Percentiles rank a stretch among this genome's conserved stretches.
Evolutionary conservation across 2,888 invertebrate genomes (phyloP).

Genomic region (Diarsia dahlii): DNA sequence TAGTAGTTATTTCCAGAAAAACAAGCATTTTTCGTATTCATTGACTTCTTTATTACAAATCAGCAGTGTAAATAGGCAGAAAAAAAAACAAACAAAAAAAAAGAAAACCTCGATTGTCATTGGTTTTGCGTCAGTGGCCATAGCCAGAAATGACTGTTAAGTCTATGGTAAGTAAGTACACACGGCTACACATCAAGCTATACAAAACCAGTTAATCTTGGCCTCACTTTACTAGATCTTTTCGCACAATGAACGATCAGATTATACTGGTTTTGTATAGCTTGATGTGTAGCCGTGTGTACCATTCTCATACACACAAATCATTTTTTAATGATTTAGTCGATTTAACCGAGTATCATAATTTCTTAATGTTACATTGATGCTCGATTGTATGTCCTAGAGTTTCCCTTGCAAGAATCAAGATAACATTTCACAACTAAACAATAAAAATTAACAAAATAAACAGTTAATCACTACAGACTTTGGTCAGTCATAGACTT

Average conservation of each 20-base stretch:
- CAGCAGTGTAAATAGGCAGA: neutral
- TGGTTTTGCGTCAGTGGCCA: neutral
- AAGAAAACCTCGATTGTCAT: neutral
- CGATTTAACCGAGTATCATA: constrained; percentile 7
- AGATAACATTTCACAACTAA: constrained; percentile 6
- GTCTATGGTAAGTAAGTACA: constrained; percentile 17
- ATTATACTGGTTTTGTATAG: too few species aligned
- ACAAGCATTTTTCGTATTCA: constrained; percentile 8
- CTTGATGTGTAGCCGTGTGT: too few species aligned
- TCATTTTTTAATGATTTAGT: constrained; percentile 46
- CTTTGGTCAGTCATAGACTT: neutral
- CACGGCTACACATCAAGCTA: too few species aligned
- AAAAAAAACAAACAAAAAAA: neutral
- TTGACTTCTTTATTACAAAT: constrained; percentile 9
- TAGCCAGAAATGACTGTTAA: neutral
- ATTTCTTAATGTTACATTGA: too few species aligned
- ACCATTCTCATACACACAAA: constrained; percentile 4
- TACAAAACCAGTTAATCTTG: too few species aligned
- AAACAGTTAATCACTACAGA: neutral
- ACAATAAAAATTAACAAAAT: neutral
- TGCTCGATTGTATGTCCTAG: neutral
- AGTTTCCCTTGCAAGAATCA: neutral
- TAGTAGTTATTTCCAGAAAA: neutral
- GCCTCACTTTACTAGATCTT: too few species aligned
- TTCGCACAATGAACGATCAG: too few species aligned